Evolutionary conservation across 1,140 invertebrate genomes (phyloP), one percentile per base, ranked within the genome.

Genomic region (Pseudomyrmex sp.): DNA sequence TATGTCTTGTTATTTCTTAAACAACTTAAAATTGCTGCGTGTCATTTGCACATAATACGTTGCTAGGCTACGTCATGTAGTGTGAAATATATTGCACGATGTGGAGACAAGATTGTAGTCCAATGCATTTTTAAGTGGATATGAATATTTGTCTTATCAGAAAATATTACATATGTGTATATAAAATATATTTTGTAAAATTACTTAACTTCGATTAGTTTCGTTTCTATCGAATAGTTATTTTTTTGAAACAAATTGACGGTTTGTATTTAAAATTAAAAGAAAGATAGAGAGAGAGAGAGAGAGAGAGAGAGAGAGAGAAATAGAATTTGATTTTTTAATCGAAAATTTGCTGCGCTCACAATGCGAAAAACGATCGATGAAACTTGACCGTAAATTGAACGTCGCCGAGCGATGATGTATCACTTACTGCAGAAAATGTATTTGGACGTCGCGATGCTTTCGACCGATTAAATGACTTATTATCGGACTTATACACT

Each of bases 401-500:
- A 18, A 75, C 26, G 50, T 68, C 23, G 26, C 62, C 2, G 50
- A 1, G 12, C 20, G 44, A 80, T 72, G 66, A 80, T 80, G 66
- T 72, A 48, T 80, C 46, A 79, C 44, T 79, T 79, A 79, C 15
- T 44, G 35, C 44, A 26, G 62, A 48, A 59, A 48, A 48, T 44
- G 12, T 46, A 72, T 61, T 48, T 50, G 66, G 12, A 80, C 20
- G 54, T 12, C 26, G 44, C 66, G 76, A 80, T 80, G 66, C 65
- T 15, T 59, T n/a, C n/a, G 54, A 8, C 10, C 44, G 76, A 80
- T 72, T 70, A 80, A 80, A 72, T 61, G 66, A 72, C 54, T 80
- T 80, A 80, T 80, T 72, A 61, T 72, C 66, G 56, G 66, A 35
- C 56, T 72, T 80, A 20, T 72, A 70, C 54, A 70, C 44, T 80